Percentiles rank a stretch among this genome's conserved stretches.
phyloP scores from a whole-genome alignment of 2,797 vertebrate species.

The Crocidura indochinensis region DNA sequence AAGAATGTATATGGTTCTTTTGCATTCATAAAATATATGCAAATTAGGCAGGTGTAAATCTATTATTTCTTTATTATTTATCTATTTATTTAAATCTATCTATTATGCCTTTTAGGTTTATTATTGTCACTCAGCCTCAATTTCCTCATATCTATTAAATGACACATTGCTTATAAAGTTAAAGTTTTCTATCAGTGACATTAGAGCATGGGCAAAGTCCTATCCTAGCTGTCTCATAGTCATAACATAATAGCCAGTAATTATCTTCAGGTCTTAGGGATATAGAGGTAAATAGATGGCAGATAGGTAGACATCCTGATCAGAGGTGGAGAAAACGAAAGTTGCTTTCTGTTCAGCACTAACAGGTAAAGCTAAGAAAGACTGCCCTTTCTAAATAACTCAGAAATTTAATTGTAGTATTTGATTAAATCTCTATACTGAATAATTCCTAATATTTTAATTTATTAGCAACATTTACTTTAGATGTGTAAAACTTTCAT shows the following conservation, averaged over 20 bases:
- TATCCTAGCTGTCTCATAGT: neutral
- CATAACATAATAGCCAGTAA: neutral
- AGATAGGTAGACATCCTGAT: neutral
- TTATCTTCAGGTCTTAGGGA: neutral
- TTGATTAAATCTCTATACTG: constrained; percentile 8
- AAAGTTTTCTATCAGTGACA: rapidly evolving
- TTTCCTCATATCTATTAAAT: constrained; percentile 1
- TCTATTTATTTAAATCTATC: no score
- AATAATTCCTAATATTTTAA: neutral
- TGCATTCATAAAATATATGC: no score
- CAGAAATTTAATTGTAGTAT: neutral
- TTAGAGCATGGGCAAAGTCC: neutral
- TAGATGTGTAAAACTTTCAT: neutral
- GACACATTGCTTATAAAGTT: neutral
- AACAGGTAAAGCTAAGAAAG: neutral
- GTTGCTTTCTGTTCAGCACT: neutral
- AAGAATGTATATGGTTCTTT: neutral
- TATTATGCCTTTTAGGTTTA: neutral
- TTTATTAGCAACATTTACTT: neutral
- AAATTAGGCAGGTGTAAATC: no score
- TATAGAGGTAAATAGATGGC: neutral
- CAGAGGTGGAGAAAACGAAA: neutral
- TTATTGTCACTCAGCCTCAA: neutral
- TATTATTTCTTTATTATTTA: no score
- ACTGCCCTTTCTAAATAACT: neutral